phyloP scores from a whole-genome alignment of 92 coral and sea anemone species.

The Phenganax marumi region DNA sequence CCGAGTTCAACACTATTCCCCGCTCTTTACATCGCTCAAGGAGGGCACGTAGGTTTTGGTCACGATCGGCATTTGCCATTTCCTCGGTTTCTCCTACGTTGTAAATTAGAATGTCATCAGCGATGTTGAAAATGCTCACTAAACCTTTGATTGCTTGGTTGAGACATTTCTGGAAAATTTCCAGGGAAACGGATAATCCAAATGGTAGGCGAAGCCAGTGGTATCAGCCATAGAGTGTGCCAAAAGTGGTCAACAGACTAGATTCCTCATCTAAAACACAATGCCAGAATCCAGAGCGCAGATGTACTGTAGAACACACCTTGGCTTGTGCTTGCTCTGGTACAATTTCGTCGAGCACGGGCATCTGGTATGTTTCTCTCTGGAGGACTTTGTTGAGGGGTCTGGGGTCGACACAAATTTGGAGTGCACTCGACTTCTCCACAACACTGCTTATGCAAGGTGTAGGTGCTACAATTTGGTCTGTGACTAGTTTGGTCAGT shows the following conservation, averaged over 20 bases:
- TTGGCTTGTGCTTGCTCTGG: slow-evolving; percentile 41
- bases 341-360: slow-evolving; percentile 40
- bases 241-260: slow-evolving; percentile 61
- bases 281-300: slow-evolving; percentile 55
- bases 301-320: slow-evolving; percentile 23
- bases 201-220: slow-evolving; percentile 59
- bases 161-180: slow-evolving; percentile 56
- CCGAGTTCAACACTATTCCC: slow-evolving; percentile 50
- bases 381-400: too few species aligned
- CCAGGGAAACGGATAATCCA: slow-evolving; percentile 41
- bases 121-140: too few species aligned
- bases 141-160: slow-evolving; percentile 59
- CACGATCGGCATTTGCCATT: too few species aligned
- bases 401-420: too few species aligned
- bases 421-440: too few species aligned
- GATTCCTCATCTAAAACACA: slow-evolving; percentile 55
- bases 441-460: slow-evolving; percentile 59
- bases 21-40: slow-evolving; percentile 37
- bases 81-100: slow-evolving; percentile 43
- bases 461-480: slow-evolving; percentile 43
- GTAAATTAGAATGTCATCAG: slow-evolving; percentile 41
- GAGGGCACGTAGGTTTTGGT: too few species aligned
- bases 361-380: too few species aligned
- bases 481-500: slow-evolving; percentile 11
- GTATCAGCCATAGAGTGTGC: slow-evolving; percentile 51